These are phyloP conservation scores for Hydrotaea cyrtoneurina DNA, from an alignment of 2,888 invertebrate species.

Conservation along the genomic window DNA sequence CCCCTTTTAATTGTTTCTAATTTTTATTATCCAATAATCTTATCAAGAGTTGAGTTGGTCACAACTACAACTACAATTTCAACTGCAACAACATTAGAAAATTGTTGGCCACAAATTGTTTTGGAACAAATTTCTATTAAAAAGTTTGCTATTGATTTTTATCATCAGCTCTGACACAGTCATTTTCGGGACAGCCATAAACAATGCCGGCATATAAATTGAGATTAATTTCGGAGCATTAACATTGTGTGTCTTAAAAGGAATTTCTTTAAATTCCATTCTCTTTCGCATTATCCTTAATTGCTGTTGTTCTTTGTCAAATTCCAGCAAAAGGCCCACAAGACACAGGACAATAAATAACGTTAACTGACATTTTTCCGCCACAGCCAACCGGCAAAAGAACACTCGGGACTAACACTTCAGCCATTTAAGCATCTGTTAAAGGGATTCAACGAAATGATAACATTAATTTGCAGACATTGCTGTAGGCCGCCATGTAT, in stretches of 20 bases:
- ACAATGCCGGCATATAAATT: conserved; percentile 17
- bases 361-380: conserved; percentile 30
- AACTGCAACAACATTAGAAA: no score
- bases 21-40: no score
- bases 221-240: conserved; percentile 31
- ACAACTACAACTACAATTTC: no score
- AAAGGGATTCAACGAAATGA: conserved; percentile 29
- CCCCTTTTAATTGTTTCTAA: no score
- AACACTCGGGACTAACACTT: conserved; percentile 15
- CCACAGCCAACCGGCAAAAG: neutral
- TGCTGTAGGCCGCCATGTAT: conserved; percentile 3
- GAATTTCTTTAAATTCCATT: conserved; percentile 29
- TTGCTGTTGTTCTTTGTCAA: conserved; percentile 21
- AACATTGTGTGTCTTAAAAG: neutral
- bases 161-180: neutral
- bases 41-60: no score
- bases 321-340: conserved; percentile 7
- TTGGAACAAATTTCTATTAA: neutral
- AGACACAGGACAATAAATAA: conserved; percentile 31
- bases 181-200: neutral
- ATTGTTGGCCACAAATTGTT: no score
- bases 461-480: conserved; percentile 29
- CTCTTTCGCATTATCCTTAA: conserved; percentile 16
- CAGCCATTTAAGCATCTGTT: neutral
- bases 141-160: conserved; percentile 6